Conservation (phyloP, 2,797 vertebrate genomes). For the Dendrocincla tyrannina region DNA sequence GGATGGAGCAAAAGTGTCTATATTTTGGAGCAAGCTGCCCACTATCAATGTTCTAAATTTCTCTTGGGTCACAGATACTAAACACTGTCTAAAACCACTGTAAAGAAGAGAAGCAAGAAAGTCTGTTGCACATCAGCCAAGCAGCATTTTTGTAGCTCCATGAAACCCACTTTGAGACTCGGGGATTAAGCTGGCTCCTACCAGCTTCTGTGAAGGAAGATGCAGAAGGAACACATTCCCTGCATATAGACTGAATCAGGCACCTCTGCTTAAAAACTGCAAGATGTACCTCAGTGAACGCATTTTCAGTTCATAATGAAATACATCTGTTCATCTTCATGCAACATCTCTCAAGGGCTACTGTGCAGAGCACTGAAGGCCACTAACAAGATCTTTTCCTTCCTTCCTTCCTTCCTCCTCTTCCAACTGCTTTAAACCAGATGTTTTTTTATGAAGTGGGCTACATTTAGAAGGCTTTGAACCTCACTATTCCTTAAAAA, state of each 20-base stretch:
- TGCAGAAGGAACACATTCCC: background rate
- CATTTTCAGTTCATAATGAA: background rate
- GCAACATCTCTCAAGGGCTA: slow-evolving; percentile 12
- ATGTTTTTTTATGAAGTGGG: background rate
- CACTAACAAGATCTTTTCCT: background rate
- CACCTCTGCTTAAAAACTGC: background rate
- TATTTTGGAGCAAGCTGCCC: background rate
- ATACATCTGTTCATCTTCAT: slow-evolving; percentile 7
- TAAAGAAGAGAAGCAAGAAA: background rate
- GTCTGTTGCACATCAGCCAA: background rate
- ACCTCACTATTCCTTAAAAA: background rate
- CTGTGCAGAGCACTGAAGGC: background rate
- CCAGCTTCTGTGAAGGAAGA: background rate
- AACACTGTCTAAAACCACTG: background rate
- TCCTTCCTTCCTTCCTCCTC: background rate
- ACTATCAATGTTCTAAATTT: background rate
- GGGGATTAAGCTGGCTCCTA: background rate
- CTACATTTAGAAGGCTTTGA: background rate
- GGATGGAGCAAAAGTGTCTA: background rate
- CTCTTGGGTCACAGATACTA: background rate
- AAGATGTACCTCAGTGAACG: background rate
- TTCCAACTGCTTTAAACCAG: background rate
- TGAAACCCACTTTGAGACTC: background rate
- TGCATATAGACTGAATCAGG: background rate
- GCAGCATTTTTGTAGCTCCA: background rate